These are phyloP conservation scores for Aphodius sticticus DNA, from an alignment of 2,888 invertebrate species.

Conservation along the genomic window DNA sequence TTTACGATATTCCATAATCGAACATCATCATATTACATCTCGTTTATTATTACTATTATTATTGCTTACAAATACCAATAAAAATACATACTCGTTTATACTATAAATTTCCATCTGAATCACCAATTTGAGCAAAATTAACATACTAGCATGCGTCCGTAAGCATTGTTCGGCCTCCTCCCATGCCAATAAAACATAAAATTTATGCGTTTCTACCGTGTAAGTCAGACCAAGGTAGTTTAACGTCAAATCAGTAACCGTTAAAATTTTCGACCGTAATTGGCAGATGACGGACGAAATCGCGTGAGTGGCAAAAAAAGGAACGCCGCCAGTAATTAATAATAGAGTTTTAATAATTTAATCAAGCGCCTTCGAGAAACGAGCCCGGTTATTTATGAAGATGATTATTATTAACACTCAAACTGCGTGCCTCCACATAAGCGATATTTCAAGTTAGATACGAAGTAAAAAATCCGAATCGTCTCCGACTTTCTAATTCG, in stretches of 20 bases:
- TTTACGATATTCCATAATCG: neutral
- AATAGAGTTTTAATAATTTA: slow-evolving; percentile 24
- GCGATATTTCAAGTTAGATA: slow-evolving; percentile 20
- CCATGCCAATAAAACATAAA: neutral
- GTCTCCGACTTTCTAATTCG: slow-evolving; percentile 21
- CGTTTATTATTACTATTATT: neutral
- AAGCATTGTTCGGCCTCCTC: neutral
- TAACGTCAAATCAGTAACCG: slow-evolving; percentile 8
- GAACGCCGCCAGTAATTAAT: slow-evolving; percentile 22
- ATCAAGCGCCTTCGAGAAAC: slow-evolving; percentile 11
- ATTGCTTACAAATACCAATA: neutral
- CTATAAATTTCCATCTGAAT: neutral
- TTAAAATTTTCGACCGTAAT: slow-evolving; percentile 22
- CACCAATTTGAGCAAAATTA: neutral
- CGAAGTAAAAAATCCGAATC: slow-evolving; percentile 8
- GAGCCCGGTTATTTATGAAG: slow-evolving; percentile 23
- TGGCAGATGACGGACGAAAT: neutral
- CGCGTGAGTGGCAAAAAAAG: neutral
- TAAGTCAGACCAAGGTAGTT: neutral
- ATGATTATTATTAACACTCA: slow-evolving; percentile 25
- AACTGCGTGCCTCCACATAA: slow-evolving; percentile 12
- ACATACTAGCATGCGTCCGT: neutral
- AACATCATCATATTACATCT: neutral
- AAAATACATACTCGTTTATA: neutral
- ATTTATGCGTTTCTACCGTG: neutral